A percentile compares a stretch with the other conserved stretches of the same genome.
These are phyloP conservation scores for Andricus quercusramuli DNA, from an alignment of 2,888 invertebrate genomes.

Conservation along the genomic window DNA sequence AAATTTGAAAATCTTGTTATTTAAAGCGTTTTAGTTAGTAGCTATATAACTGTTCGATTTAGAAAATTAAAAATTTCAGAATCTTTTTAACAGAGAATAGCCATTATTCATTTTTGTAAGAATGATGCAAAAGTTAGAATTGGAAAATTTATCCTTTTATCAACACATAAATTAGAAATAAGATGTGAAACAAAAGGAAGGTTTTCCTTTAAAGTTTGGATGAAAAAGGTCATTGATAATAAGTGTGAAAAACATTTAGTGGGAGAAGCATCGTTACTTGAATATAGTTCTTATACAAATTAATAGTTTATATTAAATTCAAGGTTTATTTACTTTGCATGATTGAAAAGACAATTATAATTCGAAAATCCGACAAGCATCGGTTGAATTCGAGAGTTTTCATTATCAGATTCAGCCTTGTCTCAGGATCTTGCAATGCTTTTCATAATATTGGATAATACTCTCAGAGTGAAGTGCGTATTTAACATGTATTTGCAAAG, in stretches of 20 bases:
- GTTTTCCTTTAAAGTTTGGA: background rate
- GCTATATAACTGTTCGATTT: no score
- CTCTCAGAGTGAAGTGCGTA: background rate
- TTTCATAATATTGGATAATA: conserved; percentile 17
- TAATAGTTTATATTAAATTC: background rate
- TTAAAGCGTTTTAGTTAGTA: no score
- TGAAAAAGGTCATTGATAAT: background rate
- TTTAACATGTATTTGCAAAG: background rate
- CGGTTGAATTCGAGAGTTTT: conserved; percentile 6
- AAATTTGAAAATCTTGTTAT: no score
- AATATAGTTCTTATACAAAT: background rate
- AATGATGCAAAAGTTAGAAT: no score
- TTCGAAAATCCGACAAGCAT: background rate
- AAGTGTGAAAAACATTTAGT: background rate
- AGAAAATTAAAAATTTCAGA: no score
- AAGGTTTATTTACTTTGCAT: background rate
- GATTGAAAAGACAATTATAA: conserved; percentile 1
- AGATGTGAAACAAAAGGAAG: background rate
- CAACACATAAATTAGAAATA: background rate
- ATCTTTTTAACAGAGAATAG: no score
- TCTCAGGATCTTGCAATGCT: background rate
- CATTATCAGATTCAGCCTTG: conserved; percentile 15
- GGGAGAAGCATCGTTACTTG: background rate
- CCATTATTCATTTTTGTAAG: no score
- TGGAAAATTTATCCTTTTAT: no score